Percentiles rank a stretch among this genome's conserved stretches.
Conservation (phyloP, 2,797 vertebrate species). For the Adrianichthys oophorus region DNA sequence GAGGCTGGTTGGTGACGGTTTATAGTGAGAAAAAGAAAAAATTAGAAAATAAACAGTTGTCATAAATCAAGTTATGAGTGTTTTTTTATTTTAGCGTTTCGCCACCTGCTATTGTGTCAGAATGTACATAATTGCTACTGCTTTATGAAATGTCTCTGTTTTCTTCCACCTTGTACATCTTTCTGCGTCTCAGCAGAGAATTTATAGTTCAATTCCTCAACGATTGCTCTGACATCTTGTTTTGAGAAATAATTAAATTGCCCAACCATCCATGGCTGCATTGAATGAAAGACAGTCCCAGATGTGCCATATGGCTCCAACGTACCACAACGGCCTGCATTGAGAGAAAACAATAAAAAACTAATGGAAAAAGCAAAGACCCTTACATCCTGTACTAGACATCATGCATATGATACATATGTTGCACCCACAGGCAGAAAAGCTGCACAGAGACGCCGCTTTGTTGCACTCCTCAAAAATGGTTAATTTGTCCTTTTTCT, state of each 20-base stretch:
- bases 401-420: constrained; percentile 9
- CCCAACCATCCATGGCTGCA: constrained; percentile 13
- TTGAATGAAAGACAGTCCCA: constrained; percentile 35
- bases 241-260: constrained; percentile 70
- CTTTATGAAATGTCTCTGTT: not conserved
- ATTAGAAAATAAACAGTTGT: not conserved
- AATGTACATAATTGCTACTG: constrained; percentile 12
- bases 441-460: constrained; percentile 15
- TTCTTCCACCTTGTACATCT: constrained; percentile 1
- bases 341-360: constrained; percentile 15
- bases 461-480: constrained; percentile 10
- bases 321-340: constrained; percentile 13
- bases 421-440: constrained; percentile 6
- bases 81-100: constrained; percentile 1
- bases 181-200: constrained; percentile 20
- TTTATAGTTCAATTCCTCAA: constrained; percentile 40
- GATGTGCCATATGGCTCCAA: not conserved
- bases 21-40: not conserved
- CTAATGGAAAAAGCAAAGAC: not conserved
- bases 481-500: constrained; percentile 17
- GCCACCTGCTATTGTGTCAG: constrained; percentile 2
- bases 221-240: constrained; percentile 57
- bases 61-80: not conserved
- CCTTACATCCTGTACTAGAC: not conserved
- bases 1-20: not conserved